Base-by-base conservation (phyloP, 1,140 invertebrate genomes). In the Anastrepha ludens region DNA sequence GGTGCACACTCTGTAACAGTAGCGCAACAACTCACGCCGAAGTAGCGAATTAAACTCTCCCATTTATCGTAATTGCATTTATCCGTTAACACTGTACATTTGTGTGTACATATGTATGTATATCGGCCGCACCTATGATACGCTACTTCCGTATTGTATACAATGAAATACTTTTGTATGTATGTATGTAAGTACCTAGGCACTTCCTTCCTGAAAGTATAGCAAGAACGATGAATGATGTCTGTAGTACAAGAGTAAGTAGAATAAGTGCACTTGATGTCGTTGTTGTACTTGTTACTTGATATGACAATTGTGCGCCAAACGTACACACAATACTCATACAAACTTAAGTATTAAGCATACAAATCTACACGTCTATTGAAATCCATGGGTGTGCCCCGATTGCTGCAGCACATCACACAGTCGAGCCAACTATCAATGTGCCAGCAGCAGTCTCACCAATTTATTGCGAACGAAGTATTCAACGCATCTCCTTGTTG, bases 231-330 rank as follows among this genome's bases (percentile, higher is more conserved):
- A n/a, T n/a, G n/a, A n/a, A n/a, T n/a, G n/a, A n/a, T n/a, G n/a
- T n/a, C n/a, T n/a, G n/a, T n/a, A n/a, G n/a, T 13, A 3, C n/a
- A 15, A 50, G 47, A 17, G 15, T 81, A 81, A 81, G 50, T 55
- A 55, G 47, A 8, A 13, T 81, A 55, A 50, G 47, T 55, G 17
- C 50, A 55, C 11, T 55, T 58, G n/a, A 55, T 55, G n/a, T 11
- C 29, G 44, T 62, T 5, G 8, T 5, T 13, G 60, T 50, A 81
- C 74, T 81, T 81, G 17, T 5, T 81, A 81, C 47, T 55, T 11
- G n/a, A n/a, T 55, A 81, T 81, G n/a, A 55, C 74, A 55, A 55
- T 81, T 81, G 74, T 81, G 74, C 74, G 41, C 67, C 41, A 20
- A 11, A 17, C 60, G 13, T 4, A 62, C 15, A 5, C 60, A 62